Base-by-base conservation (phyloP, 2,888 invertebrate genomes). In the Stratiomys singularior region DNA sequence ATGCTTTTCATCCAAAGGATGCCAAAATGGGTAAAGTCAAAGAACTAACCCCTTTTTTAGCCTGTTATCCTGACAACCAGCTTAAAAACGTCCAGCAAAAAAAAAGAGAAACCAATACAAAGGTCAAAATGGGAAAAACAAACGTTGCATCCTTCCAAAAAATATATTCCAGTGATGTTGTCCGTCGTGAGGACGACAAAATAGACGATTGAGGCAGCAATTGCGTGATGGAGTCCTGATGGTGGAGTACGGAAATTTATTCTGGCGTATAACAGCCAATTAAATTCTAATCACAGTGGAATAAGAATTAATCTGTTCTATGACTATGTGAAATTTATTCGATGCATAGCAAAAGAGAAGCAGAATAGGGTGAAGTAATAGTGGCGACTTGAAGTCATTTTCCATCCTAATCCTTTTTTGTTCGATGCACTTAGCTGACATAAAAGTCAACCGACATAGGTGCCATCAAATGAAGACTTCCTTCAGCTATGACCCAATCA, bases 1-100 rank as follows among this genome's bases (percentile, higher is more conserved):
- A 72, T 72, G 71, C 56, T 52, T 37, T 30, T 47, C 52, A 56
- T 72, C 71, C 52, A 72, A 72, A 72, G 71, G 71, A 72, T 72
- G 52, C 71, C 52, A 52, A 72, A 72, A 13, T 27, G 56, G 56
- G 28, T 47, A 18, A 56, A 72, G 71, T 56, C 56, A 72, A 72
- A 72, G 56, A 72, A 21, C 67, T 23, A 25, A 25, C 4, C 4
- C 4, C 18, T 21, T 44, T 44, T 72, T n/a, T n/a, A n/a, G n/a
- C n/a, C n/a, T n/a, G n/a, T n/a, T n/a, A n/a, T n/a, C n/a, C n/a
- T n/a, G n/a, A n/a, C n/a, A n/a, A n/a, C n/a, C n/a, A n/a, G 47
- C 27, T 52, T 52, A 28, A 21, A 66, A 66, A 66, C 1, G 11
- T 37, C 37, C 15, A 25, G 37, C 21, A 66, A 13, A 37, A 27